A percentile compares a stretch with the other conserved stretches of the same genome.
These are phyloP conservation scores for Mesorhabditis sp. DNA, from an alignment of 2,888 invertebrate species.

Conservation along the genomic window DNA sequence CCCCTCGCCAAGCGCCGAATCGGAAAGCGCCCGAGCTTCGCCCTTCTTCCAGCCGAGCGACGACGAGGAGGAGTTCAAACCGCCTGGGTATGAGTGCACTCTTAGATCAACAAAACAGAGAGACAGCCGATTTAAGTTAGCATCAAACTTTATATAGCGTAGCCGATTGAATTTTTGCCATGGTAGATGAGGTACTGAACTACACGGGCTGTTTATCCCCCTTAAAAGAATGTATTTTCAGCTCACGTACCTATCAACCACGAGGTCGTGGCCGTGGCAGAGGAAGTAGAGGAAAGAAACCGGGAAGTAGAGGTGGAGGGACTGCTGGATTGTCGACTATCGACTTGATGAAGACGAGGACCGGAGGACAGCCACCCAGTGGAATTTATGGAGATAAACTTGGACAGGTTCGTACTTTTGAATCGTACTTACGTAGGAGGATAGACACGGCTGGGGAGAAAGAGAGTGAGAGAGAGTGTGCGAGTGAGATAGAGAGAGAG, in stretches of 20 bases:
- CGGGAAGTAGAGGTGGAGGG: constrained; percentile 29
- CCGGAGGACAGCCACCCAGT: constrained; percentile 21
- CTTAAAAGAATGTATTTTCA: no score
- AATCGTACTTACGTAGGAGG: no score
- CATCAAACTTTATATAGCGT: no score
- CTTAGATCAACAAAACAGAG: no score
- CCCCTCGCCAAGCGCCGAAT: not conserved
- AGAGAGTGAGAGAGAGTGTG: no score
- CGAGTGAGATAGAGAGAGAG: no score
- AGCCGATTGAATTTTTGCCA: no score
- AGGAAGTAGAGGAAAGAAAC: constrained; percentile 29
- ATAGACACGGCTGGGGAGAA: no score
- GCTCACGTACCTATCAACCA: not conserved
- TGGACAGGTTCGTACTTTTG: constrained; percentile 7
- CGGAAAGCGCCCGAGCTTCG: not conserved
- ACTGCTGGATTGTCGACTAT: constrained; percentile 12
- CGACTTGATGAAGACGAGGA: constrained; percentile 22
- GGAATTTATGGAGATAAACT: constrained; percentile 27
- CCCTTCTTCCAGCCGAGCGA: constrained; percentile 2
- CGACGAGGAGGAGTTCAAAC: constrained; percentile 6
- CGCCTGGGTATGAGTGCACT: constrained; percentile 4
- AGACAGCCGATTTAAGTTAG: no score
- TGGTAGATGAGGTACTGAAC: no score
- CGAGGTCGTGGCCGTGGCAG: constrained; percentile 14
- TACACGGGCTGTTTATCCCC: no score